A percentile compares a stretch with the other conserved stretches of the same genome.
phyloP scores from a whole-genome alignment of 2,113 vertebrate species.

The Ctenodactylus gundi region DNA sequence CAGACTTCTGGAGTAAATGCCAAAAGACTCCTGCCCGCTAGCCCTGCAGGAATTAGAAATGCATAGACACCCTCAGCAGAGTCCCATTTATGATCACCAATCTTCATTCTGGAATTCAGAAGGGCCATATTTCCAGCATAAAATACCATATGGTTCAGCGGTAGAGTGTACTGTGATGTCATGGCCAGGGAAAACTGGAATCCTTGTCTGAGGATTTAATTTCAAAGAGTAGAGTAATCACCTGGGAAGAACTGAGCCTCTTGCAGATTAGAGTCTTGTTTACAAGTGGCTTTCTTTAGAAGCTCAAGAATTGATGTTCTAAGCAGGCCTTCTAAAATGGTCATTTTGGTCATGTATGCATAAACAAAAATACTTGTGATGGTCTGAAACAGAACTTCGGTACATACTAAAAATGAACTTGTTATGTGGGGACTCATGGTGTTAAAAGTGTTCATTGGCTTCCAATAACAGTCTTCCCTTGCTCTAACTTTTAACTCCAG shows the following conservation, averaged over 20 bases:
- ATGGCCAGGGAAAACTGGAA: not conserved
- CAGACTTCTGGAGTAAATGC: conserved; percentile 19
- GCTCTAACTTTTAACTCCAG: not conserved
- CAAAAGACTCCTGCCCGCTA: not conserved
- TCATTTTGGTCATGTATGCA: not conserved
- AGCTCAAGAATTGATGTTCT: not conserved
- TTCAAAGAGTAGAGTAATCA: not conserved
- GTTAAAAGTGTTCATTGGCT: not conserved
- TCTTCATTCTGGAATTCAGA: not conserved
- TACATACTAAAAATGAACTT: not conserved
- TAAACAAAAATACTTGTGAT: not conserved
- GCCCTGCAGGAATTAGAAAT: not conserved
- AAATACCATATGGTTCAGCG: not conserved
- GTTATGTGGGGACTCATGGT: not conserved
- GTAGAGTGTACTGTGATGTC: not conserved
- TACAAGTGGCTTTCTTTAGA: conserved; percentile 3
- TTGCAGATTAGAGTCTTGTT: not conserved
- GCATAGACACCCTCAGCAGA: not conserved
- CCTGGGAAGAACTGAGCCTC: not conserved
- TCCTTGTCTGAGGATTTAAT: not conserved
- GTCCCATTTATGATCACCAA: not conserved
- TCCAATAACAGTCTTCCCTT: not conserved
- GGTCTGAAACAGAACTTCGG: too few species aligned
- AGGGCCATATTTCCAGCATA: not conserved
- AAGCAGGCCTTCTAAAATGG: not conserved